phyloP scores from a whole-genome alignment of 2,797 vertebrate genomes.

The Propithecus perrieri region DNA sequence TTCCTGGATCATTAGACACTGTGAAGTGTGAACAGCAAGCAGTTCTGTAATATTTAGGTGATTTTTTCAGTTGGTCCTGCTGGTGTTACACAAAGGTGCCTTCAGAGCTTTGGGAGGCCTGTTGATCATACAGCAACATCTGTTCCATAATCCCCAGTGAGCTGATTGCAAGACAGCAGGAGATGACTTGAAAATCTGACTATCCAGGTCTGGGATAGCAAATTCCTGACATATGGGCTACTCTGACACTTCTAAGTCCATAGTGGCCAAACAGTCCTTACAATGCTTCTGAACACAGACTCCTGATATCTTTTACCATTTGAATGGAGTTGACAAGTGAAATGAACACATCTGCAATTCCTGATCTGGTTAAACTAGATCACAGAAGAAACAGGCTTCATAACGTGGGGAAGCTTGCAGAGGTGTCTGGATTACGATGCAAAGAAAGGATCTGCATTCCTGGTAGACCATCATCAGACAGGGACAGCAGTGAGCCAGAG shows the following conservation, averaged over 20 bases:
- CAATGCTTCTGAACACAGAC: neutral
- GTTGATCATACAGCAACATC: neutral
- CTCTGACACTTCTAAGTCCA: neutral
- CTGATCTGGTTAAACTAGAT: neutral
- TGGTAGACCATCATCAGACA: neutral
- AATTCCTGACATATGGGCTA: neutral
- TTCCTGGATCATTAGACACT: neutral
- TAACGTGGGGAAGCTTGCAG: neutral
- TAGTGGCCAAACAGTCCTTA: neutral
- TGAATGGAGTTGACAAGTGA: constrained; percentile 16
- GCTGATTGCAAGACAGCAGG: neutral
- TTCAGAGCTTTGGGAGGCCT: neutral
- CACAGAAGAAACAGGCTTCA: neutral
- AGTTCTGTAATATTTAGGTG: neutral
- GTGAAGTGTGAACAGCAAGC: neutral
- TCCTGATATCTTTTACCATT: neutral
- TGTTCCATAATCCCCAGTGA: neutral
- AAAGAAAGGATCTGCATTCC: neutral
- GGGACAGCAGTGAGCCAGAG: neutral
- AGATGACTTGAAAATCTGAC: neutral
- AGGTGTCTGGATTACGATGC: neutral
- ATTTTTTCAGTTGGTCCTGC: neutral
- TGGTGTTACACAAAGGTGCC: neutral
- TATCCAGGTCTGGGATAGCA: neutral
- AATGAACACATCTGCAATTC: neutral